Evolutionary conservation across 2,113 vertebrate species (phyloP).

Genomic region (Eubucco bourcierii): DNA sequence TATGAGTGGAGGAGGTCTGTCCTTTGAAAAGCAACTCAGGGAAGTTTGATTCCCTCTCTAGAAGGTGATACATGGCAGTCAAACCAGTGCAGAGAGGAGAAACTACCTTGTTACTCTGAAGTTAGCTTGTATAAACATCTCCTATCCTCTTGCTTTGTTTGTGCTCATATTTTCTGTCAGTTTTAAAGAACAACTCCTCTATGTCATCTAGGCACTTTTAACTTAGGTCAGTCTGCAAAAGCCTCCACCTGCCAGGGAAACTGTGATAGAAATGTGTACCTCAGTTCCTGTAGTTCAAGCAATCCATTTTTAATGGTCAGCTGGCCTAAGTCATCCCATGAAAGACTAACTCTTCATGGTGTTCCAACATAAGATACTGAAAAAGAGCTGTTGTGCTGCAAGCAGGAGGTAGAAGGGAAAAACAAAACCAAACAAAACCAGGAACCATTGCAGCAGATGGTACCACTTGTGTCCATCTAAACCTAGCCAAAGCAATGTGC

Average conservation of each 20-base stretch:
- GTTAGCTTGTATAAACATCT: neutral
- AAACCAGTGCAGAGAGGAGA: neutral
- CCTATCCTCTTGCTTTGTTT: neutral
- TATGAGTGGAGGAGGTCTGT: neutral
- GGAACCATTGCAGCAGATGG: conserved; percentile 18
- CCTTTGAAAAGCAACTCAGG: neutral
- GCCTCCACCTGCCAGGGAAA: neutral
- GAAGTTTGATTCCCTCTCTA: neutral
- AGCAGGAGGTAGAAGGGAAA: conserved; percentile 30
- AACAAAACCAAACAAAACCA: neutral
- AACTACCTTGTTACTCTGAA: neutral
- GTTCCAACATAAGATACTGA: neutral
- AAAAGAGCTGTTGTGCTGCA: conserved; percentile 28
- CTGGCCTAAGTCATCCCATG: neutral
- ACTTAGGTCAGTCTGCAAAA: neutral
- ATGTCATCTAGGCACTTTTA: neutral
- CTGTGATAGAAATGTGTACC: neutral
- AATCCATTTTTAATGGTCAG: neutral
- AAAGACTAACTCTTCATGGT: neutral
- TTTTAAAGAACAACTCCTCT: neutral
- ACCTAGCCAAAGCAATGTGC: conserved; percentile 27
- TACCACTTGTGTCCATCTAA: conserved; percentile 9
- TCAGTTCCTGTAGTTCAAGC: neutral
- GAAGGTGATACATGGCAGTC: neutral
- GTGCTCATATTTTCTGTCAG: neutral